Percentiles rank a stretch among this genome's conserved stretches.
phyloP scores from a whole-genome alignment of 2,113 vertebrate species.

The Actenoides lindsayi region DNA sequence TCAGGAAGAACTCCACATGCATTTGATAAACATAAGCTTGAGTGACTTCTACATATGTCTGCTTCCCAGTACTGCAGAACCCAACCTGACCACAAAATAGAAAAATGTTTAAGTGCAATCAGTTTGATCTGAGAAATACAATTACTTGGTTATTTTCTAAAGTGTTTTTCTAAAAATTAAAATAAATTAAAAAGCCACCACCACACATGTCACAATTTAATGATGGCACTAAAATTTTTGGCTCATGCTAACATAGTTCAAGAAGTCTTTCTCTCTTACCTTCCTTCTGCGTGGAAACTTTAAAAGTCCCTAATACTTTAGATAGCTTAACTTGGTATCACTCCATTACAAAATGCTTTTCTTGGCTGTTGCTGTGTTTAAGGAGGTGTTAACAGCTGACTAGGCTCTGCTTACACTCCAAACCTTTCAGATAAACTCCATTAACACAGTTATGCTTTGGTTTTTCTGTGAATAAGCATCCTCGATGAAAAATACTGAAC shows the following conservation, averaged over 20 bases:
- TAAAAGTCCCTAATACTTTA: not conserved
- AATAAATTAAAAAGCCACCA: not conserved
- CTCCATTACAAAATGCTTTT: conserved; percentile 6
- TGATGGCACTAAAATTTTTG: not conserved
- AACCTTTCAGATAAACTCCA: not conserved
- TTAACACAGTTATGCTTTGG: not conserved
- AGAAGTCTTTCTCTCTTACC: not conserved
- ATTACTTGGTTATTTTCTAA: not conserved
- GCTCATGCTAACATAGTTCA: not conserved
- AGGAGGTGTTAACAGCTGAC: not conserved
- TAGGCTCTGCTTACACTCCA: not conserved
- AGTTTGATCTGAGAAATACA: not conserved
- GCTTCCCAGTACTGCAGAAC: not conserved
- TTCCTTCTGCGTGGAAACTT: not conserved
- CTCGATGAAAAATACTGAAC: not conserved
- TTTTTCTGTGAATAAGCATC: not conserved
- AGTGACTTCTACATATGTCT: not conserved
- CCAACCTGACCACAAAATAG: not conserved
- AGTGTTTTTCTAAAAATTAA: not conserved
- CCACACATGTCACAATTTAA: not conserved
- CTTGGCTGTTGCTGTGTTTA: not conserved
- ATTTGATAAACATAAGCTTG: not conserved
- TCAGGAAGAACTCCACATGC: not conserved
- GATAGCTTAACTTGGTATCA: not conserved
- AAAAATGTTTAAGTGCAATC: not conserved